phyloP scores from a whole-genome alignment of 2,888 invertebrate species.

The Reticulitermes lucifugus region DNA sequence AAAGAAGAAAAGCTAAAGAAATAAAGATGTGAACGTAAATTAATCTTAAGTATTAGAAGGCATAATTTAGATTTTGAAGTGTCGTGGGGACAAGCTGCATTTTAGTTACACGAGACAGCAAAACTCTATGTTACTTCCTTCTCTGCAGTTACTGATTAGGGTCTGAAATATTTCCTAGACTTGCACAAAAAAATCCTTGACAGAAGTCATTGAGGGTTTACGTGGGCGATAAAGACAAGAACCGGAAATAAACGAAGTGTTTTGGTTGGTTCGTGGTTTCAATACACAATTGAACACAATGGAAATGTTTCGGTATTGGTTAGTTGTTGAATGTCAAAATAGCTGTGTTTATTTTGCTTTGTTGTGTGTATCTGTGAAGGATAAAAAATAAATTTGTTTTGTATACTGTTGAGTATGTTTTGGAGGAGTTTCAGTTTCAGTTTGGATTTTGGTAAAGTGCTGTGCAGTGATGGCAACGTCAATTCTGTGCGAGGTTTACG shows the following conservation, averaged over 20 bases:
- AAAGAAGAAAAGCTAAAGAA: no score
- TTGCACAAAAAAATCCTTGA: neutral
- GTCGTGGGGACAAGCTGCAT: no score
- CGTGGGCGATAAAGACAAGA: neutral
- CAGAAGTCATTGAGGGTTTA: neutral
- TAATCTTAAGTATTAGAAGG: no score
- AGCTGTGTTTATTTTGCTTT: neutral
- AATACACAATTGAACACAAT: neutral
- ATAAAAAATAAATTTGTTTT: neutral
- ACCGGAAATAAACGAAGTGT: conserved; percentile 24
- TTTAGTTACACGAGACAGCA: no score
- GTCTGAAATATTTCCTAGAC: no score
- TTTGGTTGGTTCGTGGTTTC: conserved; percentile 27
- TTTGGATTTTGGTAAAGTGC: conserved; percentile 4
- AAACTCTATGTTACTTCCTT: no score
- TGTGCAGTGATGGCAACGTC: conserved; percentile 9
- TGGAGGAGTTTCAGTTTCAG: conserved; percentile 9
- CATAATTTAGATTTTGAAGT: no score
- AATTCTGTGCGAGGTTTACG: neutral
- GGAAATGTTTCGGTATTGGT: neutral
- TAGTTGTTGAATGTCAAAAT: conserved; percentile 6
- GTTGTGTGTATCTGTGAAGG: neutral
- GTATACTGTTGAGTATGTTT: neutral
- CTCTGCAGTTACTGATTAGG: no score
- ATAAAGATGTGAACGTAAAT: no score